A percentile compares a stretch with the other conserved stretches of the same genome.
Conservation (phyloP, 2,797 vertebrate genomes). For the Sitta carolinensis region DNA sequence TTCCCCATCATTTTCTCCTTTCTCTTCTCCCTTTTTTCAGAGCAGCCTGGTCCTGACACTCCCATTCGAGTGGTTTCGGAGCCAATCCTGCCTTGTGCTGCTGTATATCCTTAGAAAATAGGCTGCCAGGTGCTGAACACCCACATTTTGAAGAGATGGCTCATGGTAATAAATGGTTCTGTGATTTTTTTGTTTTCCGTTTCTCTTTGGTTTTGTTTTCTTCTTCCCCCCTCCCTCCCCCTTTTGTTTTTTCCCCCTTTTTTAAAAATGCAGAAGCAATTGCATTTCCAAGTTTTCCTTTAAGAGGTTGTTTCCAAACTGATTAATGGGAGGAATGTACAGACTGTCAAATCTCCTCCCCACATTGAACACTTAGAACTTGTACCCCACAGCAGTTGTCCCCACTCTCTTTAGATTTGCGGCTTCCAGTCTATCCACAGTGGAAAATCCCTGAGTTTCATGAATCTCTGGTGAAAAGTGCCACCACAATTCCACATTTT, state of each 20-base stretch:
- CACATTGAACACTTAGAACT: not conserved
- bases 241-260: accelerated
- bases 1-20: constrained; percentile 19
- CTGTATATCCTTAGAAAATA: not conserved
- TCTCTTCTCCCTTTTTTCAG: constrained; percentile 5
- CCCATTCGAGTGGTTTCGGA: not conserved
- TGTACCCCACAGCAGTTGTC: not conserved
- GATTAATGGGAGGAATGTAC: not conserved
- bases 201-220: not conserved
- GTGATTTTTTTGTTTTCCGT: not conserved
- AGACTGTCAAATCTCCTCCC: not conserved
- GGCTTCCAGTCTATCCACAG: not conserved
- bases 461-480: not conserved
- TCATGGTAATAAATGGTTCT: not conserved
- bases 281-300: not conserved
- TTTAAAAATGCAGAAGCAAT: not conserved
- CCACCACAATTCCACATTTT: not conserved
- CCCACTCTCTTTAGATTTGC: not conserved
- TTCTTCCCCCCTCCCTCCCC: accelerated
- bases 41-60: constrained; percentile 40
- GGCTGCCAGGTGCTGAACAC: constrained; percentile 28
- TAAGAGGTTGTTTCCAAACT: not conserved
- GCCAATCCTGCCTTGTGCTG: constrained; percentile 27
- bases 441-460: not conserved
- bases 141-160: constrained; percentile 1